Conservation (phyloP, 2,797 vertebrate species). For the Nasua narica region DNA sequence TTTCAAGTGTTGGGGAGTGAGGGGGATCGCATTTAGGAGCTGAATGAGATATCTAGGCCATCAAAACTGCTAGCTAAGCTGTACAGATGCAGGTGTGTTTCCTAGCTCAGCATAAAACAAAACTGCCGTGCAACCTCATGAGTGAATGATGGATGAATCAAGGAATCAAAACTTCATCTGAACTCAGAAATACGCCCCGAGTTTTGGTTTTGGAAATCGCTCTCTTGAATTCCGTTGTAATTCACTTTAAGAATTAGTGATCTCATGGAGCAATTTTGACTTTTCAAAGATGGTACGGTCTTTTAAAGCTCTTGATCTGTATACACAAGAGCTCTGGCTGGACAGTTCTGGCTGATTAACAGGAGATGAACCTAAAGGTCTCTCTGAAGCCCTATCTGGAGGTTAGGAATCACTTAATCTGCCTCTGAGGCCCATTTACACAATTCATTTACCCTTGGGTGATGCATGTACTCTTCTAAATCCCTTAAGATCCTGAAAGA, state of each 20-base stretch:
- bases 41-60: slow-evolving; percentile 4
- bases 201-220: slow-evolving; percentile 41
- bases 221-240: slow-evolving; percentile 38
- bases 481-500: background rate
- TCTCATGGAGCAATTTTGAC: background rate
- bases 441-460: background rate
- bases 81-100: background rate
- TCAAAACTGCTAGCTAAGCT: background rate
- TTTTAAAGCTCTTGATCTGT: slow-evolving; percentile 24
- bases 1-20: background rate
- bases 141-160: background rate
- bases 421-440: background rate
- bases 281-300: background rate
- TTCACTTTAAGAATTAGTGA: background rate
- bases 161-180: background rate
- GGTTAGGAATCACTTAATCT: background rate
- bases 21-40: background rate
- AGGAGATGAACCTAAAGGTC: background rate
- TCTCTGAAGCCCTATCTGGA: background rate
- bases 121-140: background rate
- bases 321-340: background rate
- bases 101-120: background rate
- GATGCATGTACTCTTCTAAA: background rate
- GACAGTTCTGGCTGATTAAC: background rate
- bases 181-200: slow-evolving; percentile 9